These are phyloP conservation scores for Lipophrys pholis DNA, from an alignment of 2,113 vertebrate genomes.

Conservation along the genomic window DNA sequence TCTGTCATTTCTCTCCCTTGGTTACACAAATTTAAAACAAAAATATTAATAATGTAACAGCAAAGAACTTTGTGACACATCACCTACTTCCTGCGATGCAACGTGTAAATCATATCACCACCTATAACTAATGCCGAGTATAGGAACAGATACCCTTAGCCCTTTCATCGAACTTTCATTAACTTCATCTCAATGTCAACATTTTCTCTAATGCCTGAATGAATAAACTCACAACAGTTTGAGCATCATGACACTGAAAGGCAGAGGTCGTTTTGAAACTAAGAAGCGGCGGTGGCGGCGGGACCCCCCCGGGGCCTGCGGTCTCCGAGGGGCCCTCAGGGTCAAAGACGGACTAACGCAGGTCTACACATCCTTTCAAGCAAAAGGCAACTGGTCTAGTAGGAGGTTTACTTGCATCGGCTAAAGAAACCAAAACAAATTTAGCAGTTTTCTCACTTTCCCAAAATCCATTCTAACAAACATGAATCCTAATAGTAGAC, in stretches of 20 bases:
- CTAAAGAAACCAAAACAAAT: conserved; percentile 48
- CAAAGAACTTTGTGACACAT: conserved; percentile 54
- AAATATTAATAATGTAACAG: conserved; percentile 30
- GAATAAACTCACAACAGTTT: conserved; percentile 23
- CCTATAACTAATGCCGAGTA: conserved; percentile 58
- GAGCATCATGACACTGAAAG: conserved; percentile 38
- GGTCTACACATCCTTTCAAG: conserved; percentile 59
- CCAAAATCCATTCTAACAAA: conserved; percentile 65
- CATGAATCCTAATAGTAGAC: conserved; percentile 69
- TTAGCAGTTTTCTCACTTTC: conserved; percentile 53
- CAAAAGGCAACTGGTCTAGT: conserved; percentile 75
- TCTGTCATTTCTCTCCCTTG: conserved; percentile 24
- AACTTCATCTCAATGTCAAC: conserved; percentile 41
- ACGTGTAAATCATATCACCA: conserved; percentile 57
- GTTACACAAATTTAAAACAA: conserved; percentile 30
- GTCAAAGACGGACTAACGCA: conserved; percentile 38
- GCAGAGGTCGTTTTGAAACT: conserved; percentile 52
- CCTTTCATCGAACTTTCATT: conserved; percentile 64
- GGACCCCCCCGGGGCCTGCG: conserved; percentile 12
- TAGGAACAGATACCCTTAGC: conserved; percentile 61
- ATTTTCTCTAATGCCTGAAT: conserved; percentile 22
- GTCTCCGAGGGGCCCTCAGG: conserved; percentile 11
- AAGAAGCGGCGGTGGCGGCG: conserved; percentile 9
- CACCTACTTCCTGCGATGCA: conserved; percentile 39
- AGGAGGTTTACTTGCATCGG: conserved; percentile 56